Percentiles rank a stretch among this genome's conserved stretches.
Evolutionary conservation across 2,113 vertebrate species (phyloP).

Genomic region (Columba janthina): DNA sequence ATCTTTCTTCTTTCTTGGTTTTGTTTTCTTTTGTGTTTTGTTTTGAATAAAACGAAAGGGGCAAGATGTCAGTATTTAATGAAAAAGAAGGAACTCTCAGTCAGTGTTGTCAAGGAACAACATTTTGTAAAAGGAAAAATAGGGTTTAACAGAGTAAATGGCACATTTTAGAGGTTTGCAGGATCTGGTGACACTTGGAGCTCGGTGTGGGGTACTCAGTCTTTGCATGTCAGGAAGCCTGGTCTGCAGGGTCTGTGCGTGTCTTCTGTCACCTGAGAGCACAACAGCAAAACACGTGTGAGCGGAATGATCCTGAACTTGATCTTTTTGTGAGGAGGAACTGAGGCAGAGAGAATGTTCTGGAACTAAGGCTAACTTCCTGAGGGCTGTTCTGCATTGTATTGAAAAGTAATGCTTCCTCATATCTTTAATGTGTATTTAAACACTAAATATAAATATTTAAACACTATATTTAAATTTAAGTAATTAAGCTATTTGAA

Average conservation of each 20-base stretch:
- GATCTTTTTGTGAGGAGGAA: neutral
- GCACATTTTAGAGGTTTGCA: neutral
- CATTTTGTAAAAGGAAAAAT: neutral
- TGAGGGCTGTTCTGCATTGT: neutral
- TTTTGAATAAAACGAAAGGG: neutral
- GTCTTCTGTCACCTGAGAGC: neutral
- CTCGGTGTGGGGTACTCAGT: neutral
- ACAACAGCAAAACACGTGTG: neutral
- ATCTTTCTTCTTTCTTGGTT: neutral
- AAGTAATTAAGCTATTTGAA: neutral
- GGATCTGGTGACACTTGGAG: neutral
- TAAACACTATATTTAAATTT: neutral
- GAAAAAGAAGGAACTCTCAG: neutral
- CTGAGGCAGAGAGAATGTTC: neutral
- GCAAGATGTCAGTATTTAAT: neutral
- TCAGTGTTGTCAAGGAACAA: neutral
- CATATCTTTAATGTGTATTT: neutral
- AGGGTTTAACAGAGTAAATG: neutral
- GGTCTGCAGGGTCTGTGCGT: neutral
- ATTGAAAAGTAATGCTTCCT: neutral
- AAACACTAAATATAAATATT: neutral
- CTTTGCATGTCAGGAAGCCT: neutral
- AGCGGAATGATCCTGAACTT: neutral
- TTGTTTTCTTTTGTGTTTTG: neutral
- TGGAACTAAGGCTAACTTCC: neutral